A percentile compares a stretch with the other conserved stretches of the same genome.
phyloP scores from a whole-genome alignment of 1,140 invertebrate species.

The Ceratosolen solmsi region DNA sequence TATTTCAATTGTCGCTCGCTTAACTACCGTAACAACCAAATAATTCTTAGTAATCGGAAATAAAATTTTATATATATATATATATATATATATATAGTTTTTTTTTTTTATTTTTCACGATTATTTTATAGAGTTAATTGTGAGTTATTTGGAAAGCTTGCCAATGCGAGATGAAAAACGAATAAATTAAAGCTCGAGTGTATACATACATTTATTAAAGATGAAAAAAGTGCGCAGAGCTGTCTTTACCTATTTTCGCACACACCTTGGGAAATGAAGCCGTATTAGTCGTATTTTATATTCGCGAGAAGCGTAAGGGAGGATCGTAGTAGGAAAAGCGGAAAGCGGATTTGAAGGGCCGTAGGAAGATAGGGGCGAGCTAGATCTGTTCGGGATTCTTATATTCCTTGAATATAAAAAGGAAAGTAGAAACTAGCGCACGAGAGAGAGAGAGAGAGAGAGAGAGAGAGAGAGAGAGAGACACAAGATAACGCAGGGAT shows the following conservation, averaged over 20 bases:
- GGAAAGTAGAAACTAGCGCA: neutral
- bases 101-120: too few species aligned
- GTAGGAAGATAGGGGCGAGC: neutral
- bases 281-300: neutral
- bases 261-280: neutral
- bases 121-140: too few species aligned
- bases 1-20: too few species aligned
- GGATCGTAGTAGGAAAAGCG: neutral
- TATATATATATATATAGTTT: too few species aligned
- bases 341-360: slow-evolving; percentile 5
- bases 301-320: neutral
- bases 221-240: neutral
- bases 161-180: too few species aligned
- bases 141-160: too few species aligned
- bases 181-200: neutral
- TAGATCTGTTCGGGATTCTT: slow-evolving; percentile 15
- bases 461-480: slow-evolving; percentile 4
- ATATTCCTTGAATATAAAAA: slow-evolving; percentile 40
- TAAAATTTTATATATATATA: too few species aligned
- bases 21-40: too few species aligned
- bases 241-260: neutral
- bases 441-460: neutral
- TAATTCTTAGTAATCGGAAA: too few species aligned
- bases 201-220: neutral
- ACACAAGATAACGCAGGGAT: neutral